Percentiles rank a stretch among this genome's conserved stretches.
These are phyloP conservation scores for Threskiornis aethiopicus DNA, from an alignment of 2,797 vertebrate genomes.

Conservation along the genomic window DNA sequence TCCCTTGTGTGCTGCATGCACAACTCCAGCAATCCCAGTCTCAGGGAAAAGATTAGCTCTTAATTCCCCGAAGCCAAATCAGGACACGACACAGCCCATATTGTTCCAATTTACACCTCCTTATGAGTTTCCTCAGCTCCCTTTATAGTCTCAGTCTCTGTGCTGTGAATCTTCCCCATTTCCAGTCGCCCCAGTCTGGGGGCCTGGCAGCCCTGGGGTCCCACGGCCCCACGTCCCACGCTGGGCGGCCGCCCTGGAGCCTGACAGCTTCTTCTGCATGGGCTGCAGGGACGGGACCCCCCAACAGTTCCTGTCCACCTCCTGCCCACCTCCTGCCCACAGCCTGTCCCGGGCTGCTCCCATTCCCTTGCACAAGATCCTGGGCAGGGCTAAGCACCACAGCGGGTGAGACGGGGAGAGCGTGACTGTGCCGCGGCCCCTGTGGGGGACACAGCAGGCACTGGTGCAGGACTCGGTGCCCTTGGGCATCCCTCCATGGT, in stretches of 20 bases:
- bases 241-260: fast-evolving
- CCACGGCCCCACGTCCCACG: fast-evolving
- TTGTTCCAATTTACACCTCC: constrained; percentile 73
- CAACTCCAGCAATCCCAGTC: constrained; percentile 50
- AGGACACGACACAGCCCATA: constrained; percentile 68
- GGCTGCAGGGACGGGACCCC: fast-evolving
- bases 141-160: constrained; percentile 64
- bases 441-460: fast-evolving
- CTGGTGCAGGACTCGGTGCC: fast-evolving
- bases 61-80: constrained; percentile 70
- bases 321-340: background rate
- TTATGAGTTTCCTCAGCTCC: constrained; percentile 70
- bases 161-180: constrained; percentile 54
- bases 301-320: background rate
- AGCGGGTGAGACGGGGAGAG: fast-evolving
- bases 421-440: fast-evolving
- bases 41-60: constrained; percentile 68
- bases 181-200: background rate
- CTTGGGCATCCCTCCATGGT: fast-evolving
- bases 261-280: fast-evolving
- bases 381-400: background rate
- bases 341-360: background rate
- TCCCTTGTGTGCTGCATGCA: constrained; percentile 30
- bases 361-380: fast-evolving
- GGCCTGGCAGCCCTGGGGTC: background rate